Evolutionary conservation across 2,797 vertebrate species (phyloP).

Genomic region (Tangara arthus): DNA sequence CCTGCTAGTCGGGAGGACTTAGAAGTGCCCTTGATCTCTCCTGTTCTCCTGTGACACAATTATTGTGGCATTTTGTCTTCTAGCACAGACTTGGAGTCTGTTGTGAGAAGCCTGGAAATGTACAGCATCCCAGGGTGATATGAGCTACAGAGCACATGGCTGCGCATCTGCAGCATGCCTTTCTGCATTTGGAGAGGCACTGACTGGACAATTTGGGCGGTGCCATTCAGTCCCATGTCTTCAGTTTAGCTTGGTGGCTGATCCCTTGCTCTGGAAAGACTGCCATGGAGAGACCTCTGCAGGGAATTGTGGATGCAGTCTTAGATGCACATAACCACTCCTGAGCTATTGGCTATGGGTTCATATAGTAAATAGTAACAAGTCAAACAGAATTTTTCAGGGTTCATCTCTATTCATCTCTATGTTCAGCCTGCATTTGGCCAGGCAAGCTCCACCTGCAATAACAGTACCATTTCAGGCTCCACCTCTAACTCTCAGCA

Average conservation of each 20-base stretch:
- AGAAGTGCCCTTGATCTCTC: conserved; percentile 9
- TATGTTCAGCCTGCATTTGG: neutral
- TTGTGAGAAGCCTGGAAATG: neutral
- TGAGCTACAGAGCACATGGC: neutral
- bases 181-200: neutral
- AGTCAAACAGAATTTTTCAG: neutral
- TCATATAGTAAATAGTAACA: neutral
- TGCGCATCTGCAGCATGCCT: neutral
- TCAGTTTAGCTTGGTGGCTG: neutral
- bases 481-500: neutral
- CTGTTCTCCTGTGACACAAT: neutral
- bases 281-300: neutral
- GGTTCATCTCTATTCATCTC: neutral
- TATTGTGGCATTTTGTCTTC: neutral
- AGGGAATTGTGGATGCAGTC: neutral
- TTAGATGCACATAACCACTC: neutral
- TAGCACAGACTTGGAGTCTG: neutral
- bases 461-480: neutral
- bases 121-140: neutral
- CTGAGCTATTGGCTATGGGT: neutral
- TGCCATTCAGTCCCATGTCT: neutral
- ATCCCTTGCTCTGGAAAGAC: neutral
- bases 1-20: neutral
- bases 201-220: no score
- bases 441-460: neutral